These are phyloP conservation scores for Lathamus discolor DNA, from an alignment of 2,113 vertebrate genomes.

Conservation along the genomic window DNA sequence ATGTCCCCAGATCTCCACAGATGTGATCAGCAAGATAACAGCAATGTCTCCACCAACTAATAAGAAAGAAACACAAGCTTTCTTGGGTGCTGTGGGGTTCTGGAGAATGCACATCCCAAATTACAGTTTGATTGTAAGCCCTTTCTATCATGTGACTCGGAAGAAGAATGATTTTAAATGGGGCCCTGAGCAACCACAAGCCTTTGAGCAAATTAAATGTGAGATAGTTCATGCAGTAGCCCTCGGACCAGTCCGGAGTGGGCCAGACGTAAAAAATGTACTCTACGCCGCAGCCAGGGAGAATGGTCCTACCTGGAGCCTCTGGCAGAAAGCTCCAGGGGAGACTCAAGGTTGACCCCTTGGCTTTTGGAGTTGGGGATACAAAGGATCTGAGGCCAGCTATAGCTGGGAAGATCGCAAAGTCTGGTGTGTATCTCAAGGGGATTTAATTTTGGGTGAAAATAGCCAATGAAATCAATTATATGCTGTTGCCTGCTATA, in stretches of 20 bases:
- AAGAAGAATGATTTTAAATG: too few relatives aligned
- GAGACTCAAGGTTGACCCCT: not conserved
- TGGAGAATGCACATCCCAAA: too few relatives aligned
- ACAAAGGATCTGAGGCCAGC: not conserved
- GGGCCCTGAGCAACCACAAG: not conserved
- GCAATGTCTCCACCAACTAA: too few relatives aligned
- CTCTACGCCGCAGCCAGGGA: accelerated
- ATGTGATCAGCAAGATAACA: too few relatives aligned
- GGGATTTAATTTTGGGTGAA: not conserved
- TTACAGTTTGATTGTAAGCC: too few relatives aligned
- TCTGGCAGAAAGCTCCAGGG: not conserved
- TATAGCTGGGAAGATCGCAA: not conserved
- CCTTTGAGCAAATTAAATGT: not conserved
- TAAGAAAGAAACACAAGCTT: too few relatives aligned
- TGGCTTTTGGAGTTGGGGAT: not conserved
- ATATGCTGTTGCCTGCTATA: not conserved
- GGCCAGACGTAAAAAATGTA: not conserved
- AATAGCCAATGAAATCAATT: not conserved
- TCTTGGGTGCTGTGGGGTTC: too few relatives aligned
- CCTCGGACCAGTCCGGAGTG: accelerated
- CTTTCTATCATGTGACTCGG: too few relatives aligned
- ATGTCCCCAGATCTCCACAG: too few relatives aligned
- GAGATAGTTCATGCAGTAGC: not conserved
- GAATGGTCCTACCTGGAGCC: not conserved
- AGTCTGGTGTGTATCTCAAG: not conserved